Evolutionary conservation across 2,888 invertebrate genomes (phyloP).

Genomic region (Escarpia spicata): DNA sequence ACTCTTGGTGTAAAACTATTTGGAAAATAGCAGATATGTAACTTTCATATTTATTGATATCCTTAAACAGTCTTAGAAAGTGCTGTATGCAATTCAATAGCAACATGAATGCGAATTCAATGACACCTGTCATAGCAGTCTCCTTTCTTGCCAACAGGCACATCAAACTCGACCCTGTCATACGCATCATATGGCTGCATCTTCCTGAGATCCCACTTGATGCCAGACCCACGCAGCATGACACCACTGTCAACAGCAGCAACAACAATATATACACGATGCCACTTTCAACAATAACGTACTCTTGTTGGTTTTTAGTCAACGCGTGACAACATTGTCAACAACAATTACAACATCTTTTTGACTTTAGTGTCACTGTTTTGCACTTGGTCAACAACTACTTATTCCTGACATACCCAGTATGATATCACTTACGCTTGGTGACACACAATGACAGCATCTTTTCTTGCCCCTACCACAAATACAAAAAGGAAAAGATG

Average conservation of each 20-base stretch:
- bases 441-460: background rate
- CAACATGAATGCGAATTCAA: background rate
- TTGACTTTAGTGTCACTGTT: background rate
- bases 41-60: background rate
- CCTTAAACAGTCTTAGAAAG: background rate
- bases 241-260: slow-evolving; percentile 79
- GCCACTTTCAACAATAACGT: background rate
- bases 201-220: slow-evolving; percentile 98
- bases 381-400: background rate
- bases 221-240: slow-evolving; percentile 97
- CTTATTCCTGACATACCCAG: background rate
- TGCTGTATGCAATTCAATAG: background rate
- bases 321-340: background rate
- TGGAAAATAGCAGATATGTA: background rate
- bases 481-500: background rate
- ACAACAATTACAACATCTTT: background rate
- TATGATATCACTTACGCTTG: background rate
- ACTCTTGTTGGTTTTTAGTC: background rate
- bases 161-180: slow-evolving; percentile 91
- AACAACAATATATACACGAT: background rate
- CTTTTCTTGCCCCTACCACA: background rate
- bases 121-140: slow-evolving; percentile 93
- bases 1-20: background rate
- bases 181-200: slow-evolving; percentile 97
- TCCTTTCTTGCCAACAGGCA: slow-evolving; percentile 93